Conservation (phyloP, 2,113 vertebrate genomes). For the Zosterops hypoxanthus region DNA sequence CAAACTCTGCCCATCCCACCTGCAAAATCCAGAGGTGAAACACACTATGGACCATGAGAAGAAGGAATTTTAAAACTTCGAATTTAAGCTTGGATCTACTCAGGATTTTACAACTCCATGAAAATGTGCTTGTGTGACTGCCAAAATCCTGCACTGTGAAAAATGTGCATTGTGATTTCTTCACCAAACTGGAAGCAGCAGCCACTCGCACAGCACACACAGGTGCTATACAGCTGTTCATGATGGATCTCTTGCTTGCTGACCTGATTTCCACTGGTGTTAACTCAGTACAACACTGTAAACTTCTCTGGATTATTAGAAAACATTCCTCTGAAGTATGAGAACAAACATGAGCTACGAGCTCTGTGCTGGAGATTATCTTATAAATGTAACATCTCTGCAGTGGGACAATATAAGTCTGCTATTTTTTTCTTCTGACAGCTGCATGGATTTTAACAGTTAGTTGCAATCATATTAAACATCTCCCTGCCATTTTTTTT, state of each 20-base stretch:
- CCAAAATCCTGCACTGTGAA: not conserved
- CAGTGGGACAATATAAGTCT: not conserved
- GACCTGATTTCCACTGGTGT: conserved; percentile 12
- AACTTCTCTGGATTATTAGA: conserved; percentile 10
- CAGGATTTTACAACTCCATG: conserved; percentile 23
- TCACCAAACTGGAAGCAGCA: not conserved
- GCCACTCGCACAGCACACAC: not conserved
- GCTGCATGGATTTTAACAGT: not conserved
- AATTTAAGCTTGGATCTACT: conserved; percentile 9
- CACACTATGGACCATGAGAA: not conserved
- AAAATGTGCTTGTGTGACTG: not conserved
- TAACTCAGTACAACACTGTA: not conserved
- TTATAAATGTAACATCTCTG: not conserved
- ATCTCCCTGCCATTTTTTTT: not conserved
- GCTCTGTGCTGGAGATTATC: not conserved
- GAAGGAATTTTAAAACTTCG: not conserved
- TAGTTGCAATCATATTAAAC: not conserved
- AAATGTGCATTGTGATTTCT: not conserved
- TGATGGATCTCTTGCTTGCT: conserved; percentile 1
- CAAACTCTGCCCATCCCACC: not conserved
- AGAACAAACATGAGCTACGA: not conserved
- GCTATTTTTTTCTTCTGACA: not conserved
- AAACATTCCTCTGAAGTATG: conserved; percentile 23
- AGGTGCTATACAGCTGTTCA: not conserved
- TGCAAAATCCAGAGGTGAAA: not conserved